These are phyloP conservation scores for Haliclona indistincta DNA, from an alignment of 37 sponge, comb jelly and placozoan species.

Conservation along the genomic window DNA sequence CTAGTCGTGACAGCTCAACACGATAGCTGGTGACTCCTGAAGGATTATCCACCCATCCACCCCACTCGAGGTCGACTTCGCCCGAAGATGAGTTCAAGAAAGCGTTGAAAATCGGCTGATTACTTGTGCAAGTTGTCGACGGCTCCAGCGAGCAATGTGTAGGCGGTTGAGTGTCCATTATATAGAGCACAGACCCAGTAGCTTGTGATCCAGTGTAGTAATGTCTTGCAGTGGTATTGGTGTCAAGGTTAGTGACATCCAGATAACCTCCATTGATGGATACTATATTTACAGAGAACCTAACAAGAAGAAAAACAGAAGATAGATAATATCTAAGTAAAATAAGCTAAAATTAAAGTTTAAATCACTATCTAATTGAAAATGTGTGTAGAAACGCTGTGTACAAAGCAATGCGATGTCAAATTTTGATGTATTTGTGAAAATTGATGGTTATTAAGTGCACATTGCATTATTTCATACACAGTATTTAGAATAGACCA, in stretches of 20 bases:
- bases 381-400: no score
- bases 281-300: not conserved
- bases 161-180: conserved; percentile 63
- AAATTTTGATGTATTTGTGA: no score
- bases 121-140: not conserved
- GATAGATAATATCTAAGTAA: no score
- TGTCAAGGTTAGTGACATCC: conserved; percentile 63
- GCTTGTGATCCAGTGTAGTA: conserved; percentile 55
- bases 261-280: conserved; percentile 64
- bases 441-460: no score
- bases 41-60: conserved; percentile 71
- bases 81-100: conserved; percentile 1
- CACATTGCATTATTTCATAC: no score
- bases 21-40: conserved; percentile 40
- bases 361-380: no score
- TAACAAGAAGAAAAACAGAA: not conserved
- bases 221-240: conserved; percentile 18
- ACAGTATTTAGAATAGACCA: no score
- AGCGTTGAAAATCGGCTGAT: conserved; percentile 3
- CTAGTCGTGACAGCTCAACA: conserved; percentile 36
- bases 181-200: conserved; percentile 11
- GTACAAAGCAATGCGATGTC: no score
- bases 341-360: no score
- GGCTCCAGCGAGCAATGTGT: conserved; percentile 54
- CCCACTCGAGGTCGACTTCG: conserved; percentile 50